These are phyloP conservation scores for Pseudochromis fuscus DNA, from an alignment of 2,797 vertebrate species.

Conservation along the genomic window DNA sequence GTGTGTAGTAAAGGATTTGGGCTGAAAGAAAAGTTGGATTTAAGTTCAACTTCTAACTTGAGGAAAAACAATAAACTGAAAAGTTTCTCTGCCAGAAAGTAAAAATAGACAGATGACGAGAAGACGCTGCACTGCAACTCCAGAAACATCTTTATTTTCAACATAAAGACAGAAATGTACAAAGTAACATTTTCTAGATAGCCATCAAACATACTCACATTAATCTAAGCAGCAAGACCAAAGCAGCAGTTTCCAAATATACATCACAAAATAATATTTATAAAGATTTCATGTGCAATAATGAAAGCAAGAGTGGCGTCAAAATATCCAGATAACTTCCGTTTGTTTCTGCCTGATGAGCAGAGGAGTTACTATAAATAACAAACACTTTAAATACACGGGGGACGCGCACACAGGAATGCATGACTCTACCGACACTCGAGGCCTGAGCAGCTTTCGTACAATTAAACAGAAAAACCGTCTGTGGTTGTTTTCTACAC, in stretches of 20 bases:
- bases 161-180: slow-evolving; percentile 32
- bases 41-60: background rate
- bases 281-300: slow-evolving; percentile 1
- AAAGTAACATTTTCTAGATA: slow-evolving; percentile 7
- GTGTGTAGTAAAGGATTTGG: background rate
- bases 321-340: slow-evolving; percentile 26
- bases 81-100: too few species aligned
- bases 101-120: background rate
- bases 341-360: background rate
- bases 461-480: slow-evolving; percentile 13
- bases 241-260: slow-evolving; percentile 28
- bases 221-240: slow-evolving; percentile 18
- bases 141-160: slow-evolving; percentile 64
- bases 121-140: background rate
- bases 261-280: slow-evolving; percentile 43
- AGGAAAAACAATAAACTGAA: background rate
- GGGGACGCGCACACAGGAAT: slow-evolving; percentile 29
- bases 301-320: slow-evolving; percentile 18
- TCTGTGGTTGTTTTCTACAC: background rate
- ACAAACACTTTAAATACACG: slow-evolving; percentile 37
- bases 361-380: slow-evolving; percentile 28
- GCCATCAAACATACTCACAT: slow-evolving; percentile 32
- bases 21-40: background rate
- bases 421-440: slow-evolving; percentile 24
- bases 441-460: slow-evolving; percentile 9